Conservation (phyloP, 2,113 vertebrate species). For the Macrotus californicus region DNA sequence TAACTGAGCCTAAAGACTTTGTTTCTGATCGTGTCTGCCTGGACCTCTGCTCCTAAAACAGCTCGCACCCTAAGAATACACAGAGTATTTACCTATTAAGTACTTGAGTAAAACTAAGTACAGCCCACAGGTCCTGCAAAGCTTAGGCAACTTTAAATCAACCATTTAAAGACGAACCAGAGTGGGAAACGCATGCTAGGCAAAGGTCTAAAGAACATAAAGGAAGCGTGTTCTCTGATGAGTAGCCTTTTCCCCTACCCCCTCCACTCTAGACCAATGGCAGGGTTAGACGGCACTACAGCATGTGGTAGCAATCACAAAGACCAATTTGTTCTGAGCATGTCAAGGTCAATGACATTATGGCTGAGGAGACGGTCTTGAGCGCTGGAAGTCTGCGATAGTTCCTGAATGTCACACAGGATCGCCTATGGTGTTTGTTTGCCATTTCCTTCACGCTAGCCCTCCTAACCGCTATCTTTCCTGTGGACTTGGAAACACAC, state of each 20-base stretch:
- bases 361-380: background rate
- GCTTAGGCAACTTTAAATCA: background rate
- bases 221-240: conserved; percentile 12
- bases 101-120: background rate
- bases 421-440: background rate
- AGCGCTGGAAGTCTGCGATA: background rate
- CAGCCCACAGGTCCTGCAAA: background rate
- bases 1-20: background rate
- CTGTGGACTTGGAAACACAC: background rate
- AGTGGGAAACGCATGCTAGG: background rate
- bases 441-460: background rate
- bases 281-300: background rate
- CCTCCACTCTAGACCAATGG: background rate
- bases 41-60: background rate
- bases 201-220: conserved; percentile 9
- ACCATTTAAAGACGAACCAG: background rate
- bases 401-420: conserved; percentile 41
- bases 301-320: conserved; percentile 69
- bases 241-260: background rate
- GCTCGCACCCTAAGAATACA: background rate
- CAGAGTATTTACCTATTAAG: background rate
- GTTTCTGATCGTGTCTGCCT: background rate
- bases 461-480: conserved; percentile 7
- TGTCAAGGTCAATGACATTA: conserved; percentile 72
- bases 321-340: conserved; percentile 68